phyloP scores from a whole-genome alignment of 2,113 vertebrate species.

The Mohoua ochrocephala region DNA sequence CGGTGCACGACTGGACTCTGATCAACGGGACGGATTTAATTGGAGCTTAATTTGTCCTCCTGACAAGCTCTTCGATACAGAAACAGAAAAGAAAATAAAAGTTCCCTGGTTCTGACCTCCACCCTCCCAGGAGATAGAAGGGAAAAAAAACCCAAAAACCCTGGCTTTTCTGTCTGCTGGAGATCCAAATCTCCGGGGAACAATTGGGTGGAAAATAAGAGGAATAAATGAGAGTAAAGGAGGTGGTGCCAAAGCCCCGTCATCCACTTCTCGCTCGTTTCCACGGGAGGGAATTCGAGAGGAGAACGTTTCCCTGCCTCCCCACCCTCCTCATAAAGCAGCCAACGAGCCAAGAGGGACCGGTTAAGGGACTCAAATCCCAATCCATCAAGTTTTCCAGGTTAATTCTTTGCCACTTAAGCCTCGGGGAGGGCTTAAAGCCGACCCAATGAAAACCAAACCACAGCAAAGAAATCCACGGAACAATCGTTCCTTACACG shows the following conservation, averaged over 20 bases:
- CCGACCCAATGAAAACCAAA: not conserved
- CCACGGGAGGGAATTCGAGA: not conserved
- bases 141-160: not conserved
- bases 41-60: not conserved
- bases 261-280: not conserved
- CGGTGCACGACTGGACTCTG: not conserved
- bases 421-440: not conserved
- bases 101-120: not conserved
- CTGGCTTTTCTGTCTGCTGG: not conserved
- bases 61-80: not conserved
- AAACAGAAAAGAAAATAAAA: not conserved
- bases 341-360: slow-evolving; percentile 33
- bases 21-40: not conserved
- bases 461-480: not conserved
- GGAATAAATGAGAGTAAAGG: not conserved
- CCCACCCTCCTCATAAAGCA: slow-evolving; percentile 34
- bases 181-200: not conserved
- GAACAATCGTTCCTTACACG: not conserved
- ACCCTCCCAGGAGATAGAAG: not conserved
- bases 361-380: slow-evolving; percentile 26
- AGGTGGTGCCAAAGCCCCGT: not conserved
- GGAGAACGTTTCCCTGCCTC: not conserved
- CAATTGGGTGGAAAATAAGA: not conserved
- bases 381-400: slow-evolving; percentile 9
- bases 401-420: slow-evolving; percentile 2